phyloP scores from a whole-genome alignment of 2,113 vertebrate genomes.

The Pleuronectes platessa region DNA sequence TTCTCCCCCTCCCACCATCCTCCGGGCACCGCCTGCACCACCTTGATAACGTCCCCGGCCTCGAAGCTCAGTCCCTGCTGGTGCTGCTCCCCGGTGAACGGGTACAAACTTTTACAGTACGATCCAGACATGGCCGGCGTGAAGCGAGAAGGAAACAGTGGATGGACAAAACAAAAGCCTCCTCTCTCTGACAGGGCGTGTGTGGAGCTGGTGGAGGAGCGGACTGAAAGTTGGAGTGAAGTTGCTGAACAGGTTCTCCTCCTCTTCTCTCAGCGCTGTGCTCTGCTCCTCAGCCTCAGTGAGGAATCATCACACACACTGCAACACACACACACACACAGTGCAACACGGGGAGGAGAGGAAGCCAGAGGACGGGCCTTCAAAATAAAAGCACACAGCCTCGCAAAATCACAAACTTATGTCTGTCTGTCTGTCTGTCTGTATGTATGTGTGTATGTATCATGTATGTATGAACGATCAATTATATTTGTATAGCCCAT shows the following conservation, averaged over 20 bases:
- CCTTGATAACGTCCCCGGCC: slow-evolving; percentile 89
- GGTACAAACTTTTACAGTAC: slow-evolving; percentile 90
- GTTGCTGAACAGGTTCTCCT: slow-evolving; percentile 47
- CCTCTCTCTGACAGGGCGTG: not conserved
- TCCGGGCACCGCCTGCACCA: slow-evolving; percentile 90
- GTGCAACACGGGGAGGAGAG: not conserved
- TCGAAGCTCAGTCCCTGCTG: slow-evolving; percentile 91
- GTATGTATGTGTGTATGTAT: no score
- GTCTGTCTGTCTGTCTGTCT: slow-evolving; percentile 5
- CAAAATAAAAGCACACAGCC: slow-evolving; percentile 45
- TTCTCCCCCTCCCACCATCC: slow-evolving; percentile 99
- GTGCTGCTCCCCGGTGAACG: slow-evolving; percentile 92
- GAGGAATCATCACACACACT: not conserved
- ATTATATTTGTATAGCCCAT: no score
- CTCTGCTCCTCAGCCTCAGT: slow-evolving; percentile 8
- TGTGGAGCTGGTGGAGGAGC: not conserved
- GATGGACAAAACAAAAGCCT: no score
- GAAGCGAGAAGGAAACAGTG: not conserved
- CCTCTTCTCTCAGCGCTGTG: slow-evolving; percentile 3
- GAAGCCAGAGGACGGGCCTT: not conserved
- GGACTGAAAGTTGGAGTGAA: slow-evolving; percentile 13
- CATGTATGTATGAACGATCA: no score
- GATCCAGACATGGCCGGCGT: slow-evolving; percentile 77
- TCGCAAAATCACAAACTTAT: not conserved
- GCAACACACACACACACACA: no score